Evolutionary conservation across 2,113 vertebrate genomes (phyloP), one percentile per base, ranked within the genome.

Genomic region (Gallinago paraguaiae): DNA sequence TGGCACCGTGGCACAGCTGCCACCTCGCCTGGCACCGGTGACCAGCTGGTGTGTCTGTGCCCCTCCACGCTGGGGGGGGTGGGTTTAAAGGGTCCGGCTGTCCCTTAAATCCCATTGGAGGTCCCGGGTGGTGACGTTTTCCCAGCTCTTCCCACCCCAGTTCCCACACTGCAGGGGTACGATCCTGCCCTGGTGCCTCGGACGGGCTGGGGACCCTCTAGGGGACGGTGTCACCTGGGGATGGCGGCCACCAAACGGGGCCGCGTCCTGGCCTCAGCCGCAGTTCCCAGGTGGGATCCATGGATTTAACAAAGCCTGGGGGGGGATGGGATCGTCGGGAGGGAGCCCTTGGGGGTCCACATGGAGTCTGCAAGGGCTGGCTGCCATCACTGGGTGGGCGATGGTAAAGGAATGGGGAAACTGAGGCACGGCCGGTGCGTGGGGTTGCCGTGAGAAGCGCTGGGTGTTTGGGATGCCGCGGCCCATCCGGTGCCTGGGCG

Each of bases 11-110:
- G 46, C 79, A 17, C 95, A 93, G 93, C 91, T 91, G 91, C 77
- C 93, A 76, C 22, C 81, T n/a, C 12, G 1, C 51, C 76, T 20
- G 3, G 84, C 84, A 15, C 80, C 12, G 41, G 67, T 89, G 84
- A 33, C 76, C 95, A 88, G 91, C 93, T 91, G 93, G 35, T 86
- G 41, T 89, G 88, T 70, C 95, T 71, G 84, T 88, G 86, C 79
- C 86, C 3, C 0, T 15, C 25, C 24, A 61, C 4, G 0, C 71
- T 6, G 71, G 67, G 51, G 76, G 56, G 71, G 67, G 11, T 41
- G 80, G 51, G 46, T 67, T 48, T 71, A 14, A 23, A 39, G 88
- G 60, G 11, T 16, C 87, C 0, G 2, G 2, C 59, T 63, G 86
- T 28, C 56, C 80, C 56, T 37, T 37, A 46, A 9, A 33, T 43